Evolutionary conservation across 2,797 vertebrate genomes (phyloP).

Genomic region (Sitta carolinensis): DNA sequence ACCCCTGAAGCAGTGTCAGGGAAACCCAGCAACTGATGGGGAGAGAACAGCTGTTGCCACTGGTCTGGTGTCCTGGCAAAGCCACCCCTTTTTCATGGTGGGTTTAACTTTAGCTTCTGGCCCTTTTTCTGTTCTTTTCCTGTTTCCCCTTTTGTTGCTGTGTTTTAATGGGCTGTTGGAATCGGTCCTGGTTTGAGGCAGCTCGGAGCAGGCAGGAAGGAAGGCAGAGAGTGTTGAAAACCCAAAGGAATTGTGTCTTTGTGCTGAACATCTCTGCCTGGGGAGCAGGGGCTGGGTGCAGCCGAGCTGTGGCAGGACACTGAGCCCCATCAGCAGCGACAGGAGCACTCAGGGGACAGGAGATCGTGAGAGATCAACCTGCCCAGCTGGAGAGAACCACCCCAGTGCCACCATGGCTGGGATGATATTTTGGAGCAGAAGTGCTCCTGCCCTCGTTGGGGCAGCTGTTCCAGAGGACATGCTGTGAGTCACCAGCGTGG

Average conservation of each 20-base stretch:
- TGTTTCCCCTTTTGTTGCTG: not conserved
- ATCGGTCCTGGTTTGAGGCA: not conserved
- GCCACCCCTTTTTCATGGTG: not conserved
- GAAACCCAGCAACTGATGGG: not conserved
- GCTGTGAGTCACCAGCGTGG: not conserved
- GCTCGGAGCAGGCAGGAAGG: not conserved
- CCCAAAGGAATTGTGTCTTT: not conserved
- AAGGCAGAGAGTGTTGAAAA: not conserved
- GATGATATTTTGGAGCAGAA: not conserved
- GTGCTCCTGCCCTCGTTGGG: not conserved
- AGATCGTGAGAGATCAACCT: not conserved
- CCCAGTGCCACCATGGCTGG: not conserved
- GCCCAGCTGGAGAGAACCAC: not conserved
- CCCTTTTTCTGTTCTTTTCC: not conserved
- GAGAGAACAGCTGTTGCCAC: not conserved
- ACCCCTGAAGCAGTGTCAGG: not conserved
- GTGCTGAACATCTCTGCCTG: not conserved
- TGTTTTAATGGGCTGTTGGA: conserved; percentile 19
- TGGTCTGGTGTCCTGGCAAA: conserved; percentile 13
- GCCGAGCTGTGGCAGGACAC: rapidly evolving
- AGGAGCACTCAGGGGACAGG: not conserved
- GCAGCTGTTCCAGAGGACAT: not conserved
- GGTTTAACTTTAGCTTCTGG: conserved; percentile 27
- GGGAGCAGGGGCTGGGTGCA: not conserved
- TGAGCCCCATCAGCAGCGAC: not conserved